Evolutionary conservation across 2,888 invertebrate genomes (phyloP).

Genomic region (Rhorus exstirpatorius): DNA sequence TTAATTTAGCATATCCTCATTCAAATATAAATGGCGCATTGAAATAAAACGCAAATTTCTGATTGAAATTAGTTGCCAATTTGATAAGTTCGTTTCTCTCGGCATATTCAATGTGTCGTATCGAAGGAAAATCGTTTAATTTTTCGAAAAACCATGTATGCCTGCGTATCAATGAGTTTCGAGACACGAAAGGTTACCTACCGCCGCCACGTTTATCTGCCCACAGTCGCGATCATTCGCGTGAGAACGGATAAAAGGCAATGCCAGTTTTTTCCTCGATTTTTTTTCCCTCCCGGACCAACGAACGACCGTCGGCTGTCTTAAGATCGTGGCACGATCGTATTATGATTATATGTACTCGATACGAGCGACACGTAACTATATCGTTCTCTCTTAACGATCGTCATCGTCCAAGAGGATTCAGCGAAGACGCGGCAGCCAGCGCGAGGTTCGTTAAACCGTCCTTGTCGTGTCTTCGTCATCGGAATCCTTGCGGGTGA

Average conservation of each 20-base stretch:
- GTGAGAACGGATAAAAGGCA: conserved; percentile 53
- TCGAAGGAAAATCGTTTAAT: not conserved
- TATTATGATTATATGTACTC: conserved; percentile 62
- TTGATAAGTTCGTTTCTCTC: not conserved
- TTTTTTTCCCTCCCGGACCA: conserved; percentile 48
- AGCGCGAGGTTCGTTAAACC: conserved; percentile 63
- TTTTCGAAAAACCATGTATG: conserved; percentile 1
- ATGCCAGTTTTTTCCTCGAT: conserved; percentile 63
- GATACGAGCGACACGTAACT: conserved; percentile 53
- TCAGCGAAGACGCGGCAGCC: conserved; percentile 38
- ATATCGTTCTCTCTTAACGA: conserved; percentile 46
- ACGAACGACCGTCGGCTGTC: conserved; percentile 25
- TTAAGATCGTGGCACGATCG: conserved; percentile 64
- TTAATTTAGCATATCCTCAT: not conserved
- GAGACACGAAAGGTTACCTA: conserved; percentile 19
- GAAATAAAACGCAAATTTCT: too few relatives aligned
- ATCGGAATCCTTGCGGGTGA: conserved; percentile 50
- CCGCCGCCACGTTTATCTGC: conserved; percentile 4
- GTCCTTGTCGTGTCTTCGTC: conserved; percentile 26
- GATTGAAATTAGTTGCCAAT: too few relatives aligned
- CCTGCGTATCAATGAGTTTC: conserved; percentile 1
- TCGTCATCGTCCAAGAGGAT: conserved; percentile 57
- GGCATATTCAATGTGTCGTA: too few relatives aligned
- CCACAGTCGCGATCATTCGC: conserved; percentile 11
- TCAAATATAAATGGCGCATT: too few relatives aligned